A percentile compares a stretch with the other conserved stretches of the same genome.
phyloP scores from a whole-genome alignment of 1,140 invertebrate species.

The Delia radicum region DNA sequence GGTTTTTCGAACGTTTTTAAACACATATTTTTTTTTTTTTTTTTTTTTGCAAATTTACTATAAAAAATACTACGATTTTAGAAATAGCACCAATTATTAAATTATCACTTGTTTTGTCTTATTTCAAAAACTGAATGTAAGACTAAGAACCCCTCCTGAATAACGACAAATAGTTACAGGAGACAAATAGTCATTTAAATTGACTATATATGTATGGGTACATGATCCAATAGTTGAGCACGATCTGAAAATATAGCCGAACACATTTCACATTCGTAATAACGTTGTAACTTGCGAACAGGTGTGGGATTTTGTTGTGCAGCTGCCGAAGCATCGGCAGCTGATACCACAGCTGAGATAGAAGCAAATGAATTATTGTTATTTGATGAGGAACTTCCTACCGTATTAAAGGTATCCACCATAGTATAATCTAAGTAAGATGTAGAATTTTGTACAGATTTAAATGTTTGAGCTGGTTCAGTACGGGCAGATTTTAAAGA shows the following conservation, averaged over 20 bases:
- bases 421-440: background rate
- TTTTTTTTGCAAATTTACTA: no score
- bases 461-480: background rate
- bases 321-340: constrained; percentile 39
- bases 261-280: constrained; percentile 76
- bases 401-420: background rate
- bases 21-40: no score
- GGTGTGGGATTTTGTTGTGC: constrained; percentile 25
- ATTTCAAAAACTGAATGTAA: no score
- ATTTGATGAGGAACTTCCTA: constrained; percentile 1
- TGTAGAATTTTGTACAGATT: background rate
- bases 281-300: constrained; percentile 39
- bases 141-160: no score
- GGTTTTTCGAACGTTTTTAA: no score
- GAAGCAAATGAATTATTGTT: constrained; percentile 42
- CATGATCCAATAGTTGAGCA: constrained; percentile 71
- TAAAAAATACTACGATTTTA: no score
- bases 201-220: constrained; percentile 76
- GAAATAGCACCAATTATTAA: no score
- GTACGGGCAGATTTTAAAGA: background rate
- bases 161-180: no score
- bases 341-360: constrained; percentile 47
- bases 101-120: no score
- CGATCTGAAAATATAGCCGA: constrained; percentile 71
- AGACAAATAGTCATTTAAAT: no score